Conservation (phyloP, 2,797 vertebrate species). For the Tapirus indicus region DNA sequence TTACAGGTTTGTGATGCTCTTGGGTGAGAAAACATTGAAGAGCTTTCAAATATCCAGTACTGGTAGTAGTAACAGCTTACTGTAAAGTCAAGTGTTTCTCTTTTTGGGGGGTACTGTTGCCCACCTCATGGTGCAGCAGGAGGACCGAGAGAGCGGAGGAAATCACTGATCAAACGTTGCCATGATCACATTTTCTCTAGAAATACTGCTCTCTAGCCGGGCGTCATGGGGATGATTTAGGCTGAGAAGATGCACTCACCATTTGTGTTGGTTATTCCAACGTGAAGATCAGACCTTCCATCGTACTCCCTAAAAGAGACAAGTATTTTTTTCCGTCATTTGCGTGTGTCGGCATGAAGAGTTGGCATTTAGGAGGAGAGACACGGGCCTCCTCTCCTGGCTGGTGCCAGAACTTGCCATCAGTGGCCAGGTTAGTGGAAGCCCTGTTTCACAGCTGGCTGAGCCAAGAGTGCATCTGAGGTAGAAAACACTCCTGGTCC, state of each 20-base stretch:
- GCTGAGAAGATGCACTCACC: constrained; percentile 85
- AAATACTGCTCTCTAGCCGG: neutral
- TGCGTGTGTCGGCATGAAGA: neutral
- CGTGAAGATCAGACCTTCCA: constrained; percentile 94
- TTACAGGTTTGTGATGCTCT: neutral
- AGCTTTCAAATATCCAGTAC: neutral
- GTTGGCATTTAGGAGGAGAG: neutral
- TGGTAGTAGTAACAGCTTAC: neutral
- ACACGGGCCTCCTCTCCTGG: fast-evolving
- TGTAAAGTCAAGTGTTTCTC: neutral
- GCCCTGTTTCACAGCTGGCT: neutral
- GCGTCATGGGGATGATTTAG: neutral
- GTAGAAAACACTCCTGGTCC: neutral
- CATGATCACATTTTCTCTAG: neutral
- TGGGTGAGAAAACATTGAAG: neutral
- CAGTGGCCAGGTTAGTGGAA: neutral
- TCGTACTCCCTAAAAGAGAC: constrained; percentile 91
- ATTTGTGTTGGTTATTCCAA: constrained; percentile 92
- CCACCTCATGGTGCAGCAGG: neutral
- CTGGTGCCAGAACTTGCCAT: neutral
- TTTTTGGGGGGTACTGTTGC: neutral
- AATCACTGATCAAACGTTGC: neutral
- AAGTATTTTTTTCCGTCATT: neutral
- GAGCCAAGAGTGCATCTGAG: neutral
- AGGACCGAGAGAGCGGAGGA: neutral